Evolutionary conservation across 2,797 vertebrate species (phyloP).

Genomic region (Merluccius polli): DNA sequence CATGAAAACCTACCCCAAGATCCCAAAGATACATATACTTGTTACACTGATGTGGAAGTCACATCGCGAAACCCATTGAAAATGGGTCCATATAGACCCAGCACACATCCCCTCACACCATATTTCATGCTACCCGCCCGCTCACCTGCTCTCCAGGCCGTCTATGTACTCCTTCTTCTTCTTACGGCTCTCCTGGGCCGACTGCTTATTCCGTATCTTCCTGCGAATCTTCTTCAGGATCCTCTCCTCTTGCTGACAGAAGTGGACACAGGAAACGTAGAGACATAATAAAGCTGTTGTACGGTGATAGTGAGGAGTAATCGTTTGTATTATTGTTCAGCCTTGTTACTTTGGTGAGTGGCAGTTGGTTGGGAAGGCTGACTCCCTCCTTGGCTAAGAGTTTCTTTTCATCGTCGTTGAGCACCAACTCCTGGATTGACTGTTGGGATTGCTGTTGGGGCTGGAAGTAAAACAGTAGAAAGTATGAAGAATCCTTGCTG

Average conservation of each 20-base stretch:
- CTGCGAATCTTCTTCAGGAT: slow-evolving; percentile 92
- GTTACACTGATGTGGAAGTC: background rate
- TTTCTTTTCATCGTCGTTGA: slow-evolving; percentile 93
- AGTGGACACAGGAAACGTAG: background rate
- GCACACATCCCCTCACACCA: background rate
- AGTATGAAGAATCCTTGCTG: background rate
- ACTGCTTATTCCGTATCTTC: slow-evolving; percentile 96
- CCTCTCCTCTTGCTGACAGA: slow-evolving; percentile 84
- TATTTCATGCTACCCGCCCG: background rate
- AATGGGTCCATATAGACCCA: background rate
- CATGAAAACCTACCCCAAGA: no score
- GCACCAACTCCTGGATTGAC: slow-evolving; percentile 83
- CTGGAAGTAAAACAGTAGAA: slow-evolving; percentile 53
- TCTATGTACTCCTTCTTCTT: slow-evolving; percentile 97
- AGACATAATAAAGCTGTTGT: background rate
- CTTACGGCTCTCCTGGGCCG: slow-evolving; percentile 92
- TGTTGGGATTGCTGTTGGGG: slow-evolving; percentile 64
- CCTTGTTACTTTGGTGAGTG: slow-evolving; percentile 87
- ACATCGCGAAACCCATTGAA: background rate
- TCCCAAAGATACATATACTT: background rate
- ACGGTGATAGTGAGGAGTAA: no score
- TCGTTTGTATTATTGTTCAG: background rate
- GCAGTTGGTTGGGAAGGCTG: slow-evolving; percentile 83
- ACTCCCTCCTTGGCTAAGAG: slow-evolving; percentile 88
- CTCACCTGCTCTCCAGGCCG: slow-evolving; percentile 82